phyloP scores from a whole-genome alignment of 1,140 invertebrate genomes.

The Drosophila equinoxialis region DNA sequence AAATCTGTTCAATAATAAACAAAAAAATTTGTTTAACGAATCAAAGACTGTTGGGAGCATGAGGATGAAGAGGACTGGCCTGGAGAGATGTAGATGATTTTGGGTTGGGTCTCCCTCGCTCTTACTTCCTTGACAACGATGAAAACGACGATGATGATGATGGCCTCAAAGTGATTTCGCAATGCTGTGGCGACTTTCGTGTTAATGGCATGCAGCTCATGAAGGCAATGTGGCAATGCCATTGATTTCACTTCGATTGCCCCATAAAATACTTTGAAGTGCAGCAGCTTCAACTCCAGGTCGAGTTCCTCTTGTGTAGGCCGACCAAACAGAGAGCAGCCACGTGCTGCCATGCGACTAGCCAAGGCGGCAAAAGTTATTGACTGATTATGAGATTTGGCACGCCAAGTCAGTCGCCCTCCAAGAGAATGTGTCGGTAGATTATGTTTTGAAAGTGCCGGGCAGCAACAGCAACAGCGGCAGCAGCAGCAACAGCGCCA shows the following conservation, averaged over 20 bases:
- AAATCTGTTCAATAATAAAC: conserved; percentile 80
- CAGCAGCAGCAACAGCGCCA: conserved; percentile 53
- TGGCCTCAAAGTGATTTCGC: conserved; percentile 69
- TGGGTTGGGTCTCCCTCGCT: conserved; percentile 25
- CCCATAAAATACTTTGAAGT: conserved; percentile 78
- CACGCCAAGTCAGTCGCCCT: conserved; percentile 61
- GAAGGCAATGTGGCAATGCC: conserved; percentile 58
- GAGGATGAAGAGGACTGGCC: background rate
- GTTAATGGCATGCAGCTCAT: conserved; percentile 72
- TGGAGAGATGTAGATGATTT: conserved; percentile 14
- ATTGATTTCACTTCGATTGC: conserved; percentile 81
- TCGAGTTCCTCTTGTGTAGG: conserved; percentile 24
- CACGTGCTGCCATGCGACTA: conserved; percentile 53
- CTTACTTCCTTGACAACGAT: conserved; percentile 22
- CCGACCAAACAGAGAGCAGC: conserved; percentile 39
- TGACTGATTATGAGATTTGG: conserved; percentile 82
- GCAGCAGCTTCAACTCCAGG: conserved; percentile 33
- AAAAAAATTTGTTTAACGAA: conserved; percentile 81
- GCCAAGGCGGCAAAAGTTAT: conserved; percentile 78
- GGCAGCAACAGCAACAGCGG: conserved; percentile 37
- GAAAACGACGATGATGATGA: conserved; percentile 47
- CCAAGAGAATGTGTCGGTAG: conserved; percentile 62
- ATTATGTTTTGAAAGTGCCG: conserved; percentile 81
- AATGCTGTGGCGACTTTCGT: conserved; percentile 69
- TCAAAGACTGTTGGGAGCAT: conserved; percentile 40